These are phyloP conservation scores for Pteropus alecto DNA, from an alignment of 2,113 vertebrate genomes.

Conservation along the genomic window DNA sequence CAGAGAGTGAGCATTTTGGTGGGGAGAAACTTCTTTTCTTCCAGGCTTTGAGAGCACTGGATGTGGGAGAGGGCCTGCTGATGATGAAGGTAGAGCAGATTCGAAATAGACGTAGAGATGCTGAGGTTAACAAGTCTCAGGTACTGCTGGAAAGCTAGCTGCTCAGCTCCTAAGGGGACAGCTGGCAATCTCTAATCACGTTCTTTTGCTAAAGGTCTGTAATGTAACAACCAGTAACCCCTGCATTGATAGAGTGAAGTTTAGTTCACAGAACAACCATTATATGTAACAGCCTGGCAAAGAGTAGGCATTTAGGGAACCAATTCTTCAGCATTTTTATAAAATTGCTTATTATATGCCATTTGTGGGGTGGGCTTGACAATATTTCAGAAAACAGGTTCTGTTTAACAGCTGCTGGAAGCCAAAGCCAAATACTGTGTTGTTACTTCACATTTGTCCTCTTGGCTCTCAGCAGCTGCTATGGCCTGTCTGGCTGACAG, in stretches of 20 bases:
- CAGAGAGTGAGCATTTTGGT: neutral
- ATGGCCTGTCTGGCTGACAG: fast-evolving
- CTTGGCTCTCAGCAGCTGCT: neutral
- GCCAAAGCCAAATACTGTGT: neutral
- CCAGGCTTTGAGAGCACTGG: neutral
- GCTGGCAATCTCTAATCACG: neutral
- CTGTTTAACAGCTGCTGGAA: neutral
- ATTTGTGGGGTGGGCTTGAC: neutral
- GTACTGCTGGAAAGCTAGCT: neutral
- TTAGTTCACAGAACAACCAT: neutral
- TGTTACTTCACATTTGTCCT: neutral
- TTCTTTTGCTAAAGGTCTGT: neutral
- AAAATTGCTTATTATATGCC: neutral
- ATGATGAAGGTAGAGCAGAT: neutral
- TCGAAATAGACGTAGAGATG: neutral
- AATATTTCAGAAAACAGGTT: neutral
- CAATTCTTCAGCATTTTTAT: neutral
- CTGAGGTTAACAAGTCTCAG: neutral
- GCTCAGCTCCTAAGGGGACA: neutral
- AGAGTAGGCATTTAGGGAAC: neutral
- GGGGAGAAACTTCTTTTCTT: neutral
- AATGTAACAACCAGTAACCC: neutral
- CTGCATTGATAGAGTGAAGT: neutral
- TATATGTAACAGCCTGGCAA: neutral
- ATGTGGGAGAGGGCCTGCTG: no score